Percentiles rank a stretch among this genome's conserved stretches.
phyloP scores from a whole-genome alignment of 2,888 invertebrate species.

The Prostheceraeus crozeri region DNA sequence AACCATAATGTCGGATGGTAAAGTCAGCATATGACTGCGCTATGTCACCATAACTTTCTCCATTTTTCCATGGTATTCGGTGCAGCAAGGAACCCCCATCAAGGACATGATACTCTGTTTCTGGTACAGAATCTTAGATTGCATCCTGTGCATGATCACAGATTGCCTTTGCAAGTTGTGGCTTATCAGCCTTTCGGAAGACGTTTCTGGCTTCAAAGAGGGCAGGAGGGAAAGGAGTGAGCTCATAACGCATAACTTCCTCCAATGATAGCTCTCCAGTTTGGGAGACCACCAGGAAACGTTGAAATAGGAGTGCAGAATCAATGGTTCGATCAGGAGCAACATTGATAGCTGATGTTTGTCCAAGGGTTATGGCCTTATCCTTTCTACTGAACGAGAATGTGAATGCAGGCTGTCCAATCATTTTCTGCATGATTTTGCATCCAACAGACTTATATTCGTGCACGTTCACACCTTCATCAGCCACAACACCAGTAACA shows the following conservation, averaged over 20 bases:
- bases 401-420: conserved; percentile 38
- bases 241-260: conserved; percentile 21
- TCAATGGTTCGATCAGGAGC: conserved; percentile 34
- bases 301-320: conserved; percentile 29
- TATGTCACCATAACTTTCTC: conserved; percentile 37
- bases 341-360: conserved; percentile 30
- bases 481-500: conserved; percentile 34
- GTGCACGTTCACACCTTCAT: conserved; percentile 36
- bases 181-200: no score
- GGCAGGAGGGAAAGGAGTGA: conserved; percentile 34
- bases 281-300: conserved; percentile 27
- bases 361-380: conserved; percentile 32
- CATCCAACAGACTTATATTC: conserved; percentile 35
- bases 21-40: conserved; percentile 31
- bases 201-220: conserved; percentile 33
- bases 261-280: conserved; percentile 25
- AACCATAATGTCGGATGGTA: conserved; percentile 32
- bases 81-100: conserved; percentile 41
- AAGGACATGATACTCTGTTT: conserved; percentile 38
- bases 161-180: no score
- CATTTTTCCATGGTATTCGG: conserved; percentile 38
- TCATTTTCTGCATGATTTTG: conserved; percentile 38
- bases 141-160: no score
- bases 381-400: conserved; percentile 37
- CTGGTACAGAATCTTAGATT: conserved; percentile 8